Evolutionary conservation across 35 echinoderm and acorn worm species (phyloP).

Genomic region (Amphiura filiformis): DNA sequence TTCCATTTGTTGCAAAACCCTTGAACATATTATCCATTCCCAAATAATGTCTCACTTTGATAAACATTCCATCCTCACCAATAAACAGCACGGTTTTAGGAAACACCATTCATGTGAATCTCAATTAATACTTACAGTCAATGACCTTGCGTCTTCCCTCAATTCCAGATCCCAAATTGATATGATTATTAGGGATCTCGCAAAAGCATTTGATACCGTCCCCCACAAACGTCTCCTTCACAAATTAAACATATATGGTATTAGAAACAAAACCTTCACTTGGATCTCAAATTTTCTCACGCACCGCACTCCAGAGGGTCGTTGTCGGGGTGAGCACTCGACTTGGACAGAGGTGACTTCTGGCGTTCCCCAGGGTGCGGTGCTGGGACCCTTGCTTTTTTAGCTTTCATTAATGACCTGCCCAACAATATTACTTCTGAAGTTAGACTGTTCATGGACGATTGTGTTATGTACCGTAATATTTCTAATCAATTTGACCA

Average conservation of each 20-base stretch:
- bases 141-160: conserved; percentile 1
- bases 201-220: not conserved
- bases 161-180: conserved; percentile 25
- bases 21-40: conserved; percentile 25
- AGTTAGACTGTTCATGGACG: conserved; percentile 35
- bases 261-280: not conserved
- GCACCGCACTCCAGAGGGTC: not conserved
- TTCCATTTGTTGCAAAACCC: conserved; percentile 3
- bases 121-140: conserved; percentile 1
- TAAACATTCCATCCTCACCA: not conserved
- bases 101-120: conserved; percentile 20
- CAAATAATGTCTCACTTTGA: not conserved
- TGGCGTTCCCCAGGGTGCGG: conserved; percentile 36
- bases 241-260: conserved; percentile 30
- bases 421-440: not conserved
- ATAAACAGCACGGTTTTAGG: conserved; percentile 23
- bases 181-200: conserved; percentile 37
- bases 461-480: conserved; percentile 10
- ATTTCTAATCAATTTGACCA: not conserved
- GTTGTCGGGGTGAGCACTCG: conserved; percentile 28
- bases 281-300: conserved; percentile 37
- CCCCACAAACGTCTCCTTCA: conserved; percentile 14
- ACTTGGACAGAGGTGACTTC: conserved; percentile 14
- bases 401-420: conserved; percentile 18
- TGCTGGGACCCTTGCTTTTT: conserved; percentile 2